Evolutionary conservation across 2,888 invertebrate species (phyloP), one percentile per base, ranked within the genome.

Genomic region (Ptychoptera contaminata): DNA sequence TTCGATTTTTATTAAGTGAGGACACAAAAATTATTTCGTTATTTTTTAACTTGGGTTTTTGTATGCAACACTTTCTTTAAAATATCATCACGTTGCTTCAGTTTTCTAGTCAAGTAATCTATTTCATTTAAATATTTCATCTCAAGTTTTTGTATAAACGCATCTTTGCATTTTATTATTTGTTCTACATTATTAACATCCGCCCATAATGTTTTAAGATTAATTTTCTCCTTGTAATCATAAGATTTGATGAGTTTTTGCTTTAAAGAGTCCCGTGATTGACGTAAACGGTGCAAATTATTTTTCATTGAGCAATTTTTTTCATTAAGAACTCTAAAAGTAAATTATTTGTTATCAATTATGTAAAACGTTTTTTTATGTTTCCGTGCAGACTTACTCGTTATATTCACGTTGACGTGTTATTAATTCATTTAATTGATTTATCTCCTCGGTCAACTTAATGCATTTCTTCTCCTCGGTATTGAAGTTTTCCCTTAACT

Each of bases 31-130:
- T 23, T 23, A 5, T 23, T 23, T 23, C n/a, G n/a, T 23, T 23
- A 23, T 23, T 23, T 23, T 7, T 23, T 23, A 5, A 23, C 23
- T 23, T 23, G 23, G 23, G 23, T 23, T 40, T 40, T 40, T 5
- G 40, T 16, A 16, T 42, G 42, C 34, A 42, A 42, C 7, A 42
- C 42, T 35, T 57, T 62, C 23, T 53, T 55, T 12, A 66, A 62
- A 0, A 61, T 67, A 6, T 65, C 62, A 15, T 66, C 66, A 40
- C 61, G 61, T 42, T 66, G 65, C 37, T 56, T 52, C n/a, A 66
- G 50, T 45, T 61, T 63, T 11, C 57, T 51, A 4, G 57, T 53
- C 48, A 64, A 41, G 46, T 58, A 59, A 1, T 60, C 60, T 47
- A 65, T 52, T 48, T 66, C 65, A 38, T 59, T 56, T 14, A 55